Evolutionary conservation across 2,113 vertebrate genomes (phyloP), one percentile per base, ranked within the genome.

Genomic region (Onychorhynchus coronatus): DNA sequence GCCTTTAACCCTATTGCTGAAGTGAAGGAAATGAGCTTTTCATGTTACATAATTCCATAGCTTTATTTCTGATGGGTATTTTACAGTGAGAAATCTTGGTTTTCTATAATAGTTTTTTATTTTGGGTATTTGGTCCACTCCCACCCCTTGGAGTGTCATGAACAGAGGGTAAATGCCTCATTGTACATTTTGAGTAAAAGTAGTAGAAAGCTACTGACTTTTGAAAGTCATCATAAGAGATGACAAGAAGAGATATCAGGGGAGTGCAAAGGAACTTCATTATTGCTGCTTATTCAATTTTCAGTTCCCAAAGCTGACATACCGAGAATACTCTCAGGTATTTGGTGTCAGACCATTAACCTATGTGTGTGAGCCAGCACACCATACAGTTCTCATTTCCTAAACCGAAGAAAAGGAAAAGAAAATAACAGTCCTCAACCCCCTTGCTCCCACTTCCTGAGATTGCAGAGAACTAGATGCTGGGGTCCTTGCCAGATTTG

Each of bases 331-430:
- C 84, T 94, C 87, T 62, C n/a, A 66, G 93, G 84, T 86, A 92
- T 95, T 92, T 86, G 91, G 68, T 91, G 83, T 96, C 89, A 95
- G 76, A 84, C 76, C 86, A 89, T 92, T 93, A 95, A 95, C 91
- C 88, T 93, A 72, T 56, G 66, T 85, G 49, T 88, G 78, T 79
- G 62, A 92, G 67, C 71, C 53, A 74, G 75, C 50, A 56, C 50
- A 30, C 59, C 3, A 8, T 70, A 41, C 27, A 1, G 1, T 84
- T 80, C 68, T 86, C 37, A 91, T 92, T 92, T 94, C 87, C 55
- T 80, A 49, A 80, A 67, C 46, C 23, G 68, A 72, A 74, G 72
- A n/a, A 72, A 84, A 80, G 30, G 19, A 90, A 81, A 78, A 55
- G 47, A 72, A 88, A 85, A 31, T 14, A 73, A 50, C 63, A 75